phyloP scores from a whole-genome alignment of 1,140 invertebrate genomes.

The Oscheius sp. region DNA sequence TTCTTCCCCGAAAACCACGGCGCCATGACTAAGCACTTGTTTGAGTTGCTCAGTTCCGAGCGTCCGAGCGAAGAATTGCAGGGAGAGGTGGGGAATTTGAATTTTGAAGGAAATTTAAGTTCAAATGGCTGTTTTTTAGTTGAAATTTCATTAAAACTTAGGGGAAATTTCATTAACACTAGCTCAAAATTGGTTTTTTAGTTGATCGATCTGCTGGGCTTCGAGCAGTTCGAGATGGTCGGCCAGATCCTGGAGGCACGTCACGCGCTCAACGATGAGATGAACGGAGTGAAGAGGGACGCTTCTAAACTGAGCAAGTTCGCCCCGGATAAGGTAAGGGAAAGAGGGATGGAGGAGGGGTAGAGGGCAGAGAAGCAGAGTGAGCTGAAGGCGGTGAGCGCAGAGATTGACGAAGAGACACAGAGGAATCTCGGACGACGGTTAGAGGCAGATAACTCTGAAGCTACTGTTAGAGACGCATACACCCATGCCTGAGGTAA shows the following conservation, averaged over 20 bases:
- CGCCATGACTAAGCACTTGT: conserved; percentile 12
- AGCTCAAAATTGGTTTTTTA: conserved; percentile 54
- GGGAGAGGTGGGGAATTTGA: conserved; percentile 19
- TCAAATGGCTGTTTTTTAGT: background rate
- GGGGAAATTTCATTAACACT: conserved; percentile 21
- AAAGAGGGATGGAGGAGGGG: background rate
- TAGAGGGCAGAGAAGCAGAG: conserved; percentile 29
- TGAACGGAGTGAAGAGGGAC: too few relatives aligned
- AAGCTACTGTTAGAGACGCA: too few relatives aligned
- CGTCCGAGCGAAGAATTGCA: conserved; percentile 21
- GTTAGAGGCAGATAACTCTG: too few relatives aligned
- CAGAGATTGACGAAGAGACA: too few relatives aligned
- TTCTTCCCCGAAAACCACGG: background rate
- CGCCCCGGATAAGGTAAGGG: background rate
- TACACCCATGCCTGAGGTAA: too few relatives aligned
- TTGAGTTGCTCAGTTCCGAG: conserved; percentile 14
- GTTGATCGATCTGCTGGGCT: conserved; percentile 81
- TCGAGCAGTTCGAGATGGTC: conserved; percentile 81
- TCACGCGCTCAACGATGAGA: conserved; percentile 36
- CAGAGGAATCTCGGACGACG: too few relatives aligned
- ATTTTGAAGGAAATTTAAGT: conserved; percentile 9
- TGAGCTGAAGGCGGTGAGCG: too few relatives aligned
- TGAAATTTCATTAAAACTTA: conserved; percentile 28
- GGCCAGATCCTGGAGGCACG: conserved; percentile 74
- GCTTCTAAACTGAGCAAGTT: too few relatives aligned